Evolutionary conservation across 92 coral and sea anemone genomes (phyloP), one percentile per base, ranked within the genome.

Genomic region (Phymanthus crucifer): DNA sequence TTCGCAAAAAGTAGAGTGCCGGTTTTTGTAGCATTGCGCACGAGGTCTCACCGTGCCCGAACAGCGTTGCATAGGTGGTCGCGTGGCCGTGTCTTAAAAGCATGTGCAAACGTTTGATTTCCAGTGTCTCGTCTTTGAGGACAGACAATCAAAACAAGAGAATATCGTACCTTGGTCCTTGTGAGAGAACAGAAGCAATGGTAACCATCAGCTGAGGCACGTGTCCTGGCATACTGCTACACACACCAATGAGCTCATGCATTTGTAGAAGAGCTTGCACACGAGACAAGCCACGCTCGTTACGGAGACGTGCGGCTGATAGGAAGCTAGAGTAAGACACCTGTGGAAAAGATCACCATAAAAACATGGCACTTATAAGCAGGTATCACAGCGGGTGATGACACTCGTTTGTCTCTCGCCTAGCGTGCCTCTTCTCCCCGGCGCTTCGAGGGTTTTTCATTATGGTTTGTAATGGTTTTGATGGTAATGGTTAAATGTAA

Each of bases 201-300:
- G 87, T 78, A 11, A 90, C 75, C 26, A 95, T 76, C 40, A 95
- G 81, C 81, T 93, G 92, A 8, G 93, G 94, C 29, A 84, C 89
- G 75, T 70, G 86, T 46, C 83, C 92, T 35, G 93, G 89, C 38
- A 90, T 70, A 16, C 47, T 78, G 35, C 89, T 77, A 35, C 93
- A 90, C 54, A 75, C 89, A 23, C 80, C 71, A 26, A 94, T 93
- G 27, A 95, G 83, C 40, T 95, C 94, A 43, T 75, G 84, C 97
- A 89, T 93, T 79, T 82, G 90, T 23, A 79, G 95, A 23, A 93
- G 91, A 70, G 97, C 91, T 76, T 90, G 91, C 27, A 89, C 89
- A 1, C 99, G 97, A n/a, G 87, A 89, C 40, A 86, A 74, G 4
- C 99, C 99, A 57, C 99, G 92, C 75, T 94, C 93, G 80, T 91